Conservation (phyloP, 2,797 vertebrate species). For the Ctenopoma kingsleyae region DNA sequence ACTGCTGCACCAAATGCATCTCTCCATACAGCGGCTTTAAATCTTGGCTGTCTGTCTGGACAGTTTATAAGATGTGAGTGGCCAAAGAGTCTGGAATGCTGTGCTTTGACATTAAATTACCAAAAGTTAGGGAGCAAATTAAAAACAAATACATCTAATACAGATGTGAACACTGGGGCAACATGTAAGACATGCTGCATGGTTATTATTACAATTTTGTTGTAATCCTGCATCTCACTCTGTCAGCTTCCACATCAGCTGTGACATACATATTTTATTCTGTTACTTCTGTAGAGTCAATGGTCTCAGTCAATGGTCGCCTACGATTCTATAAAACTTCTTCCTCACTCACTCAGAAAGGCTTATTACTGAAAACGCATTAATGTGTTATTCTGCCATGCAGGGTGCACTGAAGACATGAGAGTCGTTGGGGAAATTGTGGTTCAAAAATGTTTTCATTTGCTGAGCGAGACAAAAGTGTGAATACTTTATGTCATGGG, state of each 20-base stretch:
- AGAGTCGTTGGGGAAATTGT: not conserved
- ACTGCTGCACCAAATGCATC: conserved; percentile 45
- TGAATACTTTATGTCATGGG: too few species aligned
- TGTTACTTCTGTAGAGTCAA: not conserved
- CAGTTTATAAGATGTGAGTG: conserved; percentile 30
- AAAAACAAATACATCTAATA: conserved; percentile 21
- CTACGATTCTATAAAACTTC: not conserved
- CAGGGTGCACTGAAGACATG: not conserved
- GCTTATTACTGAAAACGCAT: not conserved
- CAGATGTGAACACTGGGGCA: not conserved
- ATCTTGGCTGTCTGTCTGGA: not conserved
- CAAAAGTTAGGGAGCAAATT: conserved; percentile 23
- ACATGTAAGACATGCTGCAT: conserved; percentile 15
- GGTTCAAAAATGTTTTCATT: not conserved
- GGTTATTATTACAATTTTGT: conserved; percentile 6
- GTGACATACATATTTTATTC: conserved; percentile 5
- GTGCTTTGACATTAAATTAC: not conserved
- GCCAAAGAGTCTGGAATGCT: not conserved
- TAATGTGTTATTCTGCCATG: not conserved
- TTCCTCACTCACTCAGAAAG: conserved; percentile 1
- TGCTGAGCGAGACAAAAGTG: not conserved
- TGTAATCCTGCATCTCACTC: conserved; percentile 24
- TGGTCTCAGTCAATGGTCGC: not conserved
- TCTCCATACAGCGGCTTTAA: conserved; percentile 38
- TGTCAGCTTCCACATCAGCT: not conserved